phyloP scores from a whole-genome alignment of 2,888 invertebrate genomes.

The Sphaerophoria rueppellii region DNA sequence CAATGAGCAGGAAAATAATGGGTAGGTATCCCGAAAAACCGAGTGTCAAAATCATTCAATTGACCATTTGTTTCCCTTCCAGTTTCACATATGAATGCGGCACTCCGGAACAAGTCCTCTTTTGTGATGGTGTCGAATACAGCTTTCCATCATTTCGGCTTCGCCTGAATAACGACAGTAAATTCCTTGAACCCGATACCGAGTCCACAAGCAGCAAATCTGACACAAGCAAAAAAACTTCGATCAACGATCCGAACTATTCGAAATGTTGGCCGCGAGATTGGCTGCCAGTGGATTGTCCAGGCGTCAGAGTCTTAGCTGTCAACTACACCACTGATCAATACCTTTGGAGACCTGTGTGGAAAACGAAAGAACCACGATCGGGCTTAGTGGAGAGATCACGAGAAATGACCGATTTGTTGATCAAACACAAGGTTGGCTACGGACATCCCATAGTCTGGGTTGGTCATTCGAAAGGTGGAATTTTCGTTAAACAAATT shows the following conservation, averaged over 20 bases:
- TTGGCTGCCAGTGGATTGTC: slow-evolving; percentile 91
- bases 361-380: slow-evolving; percentile 87
- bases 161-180: slow-evolving; percentile 78
- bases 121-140: slow-evolving; percentile 80
- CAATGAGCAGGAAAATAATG: slow-evolving; percentile 54
- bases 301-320: slow-evolving; percentile 89
- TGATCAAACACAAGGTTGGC: slow-evolving; percentile 87
- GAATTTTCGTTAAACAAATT: slow-evolving; percentile 92
- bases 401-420: slow-evolving; percentile 87
- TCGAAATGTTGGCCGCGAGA: slow-evolving; percentile 92
- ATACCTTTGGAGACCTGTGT: slow-evolving; percentile 89
- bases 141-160: slow-evolving; percentile 81
- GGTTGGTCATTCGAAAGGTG: slow-evolving; percentile 93
- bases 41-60: neutral
- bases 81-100: slow-evolving; percentile 79
- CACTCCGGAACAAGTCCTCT: slow-evolving; percentile 77
- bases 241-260: slow-evolving; percentile 82
- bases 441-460: slow-evolving; percentile 91
- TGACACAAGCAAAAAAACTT: slow-evolving; percentile 53
- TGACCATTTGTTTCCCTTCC: neutral
- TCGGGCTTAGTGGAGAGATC: slow-evolving; percentile 87
- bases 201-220: slow-evolving; percentile 74
- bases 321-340: slow-evolving; percentile 92
- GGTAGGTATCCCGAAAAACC: neutral
- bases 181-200: slow-evolving; percentile 76